Base-by-base conservation (phyloP, 2,113 vertebrate species). In the Sitta europaea region DNA sequence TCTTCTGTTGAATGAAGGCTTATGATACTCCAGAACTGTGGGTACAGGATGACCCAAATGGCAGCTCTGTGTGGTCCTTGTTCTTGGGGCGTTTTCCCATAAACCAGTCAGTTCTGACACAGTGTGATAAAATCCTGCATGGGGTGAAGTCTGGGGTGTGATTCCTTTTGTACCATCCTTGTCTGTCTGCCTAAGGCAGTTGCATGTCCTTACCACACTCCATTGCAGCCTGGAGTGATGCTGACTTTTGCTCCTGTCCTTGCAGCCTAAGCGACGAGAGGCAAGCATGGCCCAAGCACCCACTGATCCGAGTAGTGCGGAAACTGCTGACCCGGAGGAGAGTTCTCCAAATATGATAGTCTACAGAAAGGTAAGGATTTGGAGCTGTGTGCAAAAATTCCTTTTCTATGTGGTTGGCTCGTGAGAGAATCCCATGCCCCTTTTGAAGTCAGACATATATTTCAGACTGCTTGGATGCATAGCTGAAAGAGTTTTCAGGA, bases 321-420 rank as follows among this genome's bases (percentile, higher is more conserved):
- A 98, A 94, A 92, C 92, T 8, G 74, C 97, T 12, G 98, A 99
- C 82, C 98, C 98, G 27, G 99, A 99, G 84, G 99, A 99, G 77
- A 99, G 98, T 82, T 99, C 99, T 95, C 99, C 99, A n/a, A 99
- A 99, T 81, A 99, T 99, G 99, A 99, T 99, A 20, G 99, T 99
- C 98, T 99, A 99, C 98, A 98, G 98, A 97, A 99, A 99, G 98
- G 99, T 98, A 99, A 98, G 57, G 20, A 8, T 36, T 57, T 75
- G 50, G 55, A 51, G 27, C 65, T 67, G 11, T 43, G 85, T 1
- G 2, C 13, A 83, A 63, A 76, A 90, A 66, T 43, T 7, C 29
- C 18, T 57, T 84, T 28, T 25, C n/a, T 31, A 0, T 6, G 6
- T 51, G 21, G 6, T 27, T 61, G 36, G 9, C 47, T 62, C 1